Percentiles rank a stretch among this genome's conserved stretches.
Evolutionary conservation across 1,140 invertebrate genomes (phyloP).

Genomic region (Magallana angulata): DNA sequence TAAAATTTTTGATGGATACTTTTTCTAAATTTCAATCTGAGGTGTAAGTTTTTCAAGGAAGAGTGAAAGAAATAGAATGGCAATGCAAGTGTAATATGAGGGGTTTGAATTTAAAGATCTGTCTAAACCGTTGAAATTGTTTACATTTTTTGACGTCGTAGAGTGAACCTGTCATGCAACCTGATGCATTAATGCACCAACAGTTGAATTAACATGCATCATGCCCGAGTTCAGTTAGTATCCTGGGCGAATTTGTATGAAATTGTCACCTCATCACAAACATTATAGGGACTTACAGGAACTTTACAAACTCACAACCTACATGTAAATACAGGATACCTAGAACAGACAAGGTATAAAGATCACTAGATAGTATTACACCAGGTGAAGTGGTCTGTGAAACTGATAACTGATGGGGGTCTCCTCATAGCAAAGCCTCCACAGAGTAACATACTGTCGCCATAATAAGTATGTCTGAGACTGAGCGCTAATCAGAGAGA

Average conservation of each 20-base stretch:
- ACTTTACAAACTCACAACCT: not conserved
- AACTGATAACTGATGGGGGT: not conserved
- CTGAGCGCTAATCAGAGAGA: not conserved
- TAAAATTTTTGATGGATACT: too few relatives aligned
- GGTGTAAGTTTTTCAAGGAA: too few relatives aligned
- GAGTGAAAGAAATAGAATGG: too few relatives aligned
- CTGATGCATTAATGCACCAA: not conserved
- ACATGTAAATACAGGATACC: not conserved
- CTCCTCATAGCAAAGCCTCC: not conserved
- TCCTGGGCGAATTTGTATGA: not conserved
- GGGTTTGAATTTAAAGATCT: too few relatives aligned
- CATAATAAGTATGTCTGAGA: conserved; percentile 3
- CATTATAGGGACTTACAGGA: not conserved
- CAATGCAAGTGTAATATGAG: too few relatives aligned
- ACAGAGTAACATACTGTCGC: not conserved
- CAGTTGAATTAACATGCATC: not conserved
- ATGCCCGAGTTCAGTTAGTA: not conserved
- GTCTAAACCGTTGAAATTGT: too few relatives aligned
- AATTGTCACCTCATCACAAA: not conserved
- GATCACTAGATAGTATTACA: conserved; percentile 7
- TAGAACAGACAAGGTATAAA: not conserved
- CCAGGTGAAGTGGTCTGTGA: not conserved
- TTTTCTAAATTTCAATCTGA: too few relatives aligned
- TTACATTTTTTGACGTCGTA: too few relatives aligned
- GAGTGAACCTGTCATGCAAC: not conserved